Evolutionary conservation across 1,140 invertebrate species (phyloP).

Genomic region (Periplaneta americana): DNA sequence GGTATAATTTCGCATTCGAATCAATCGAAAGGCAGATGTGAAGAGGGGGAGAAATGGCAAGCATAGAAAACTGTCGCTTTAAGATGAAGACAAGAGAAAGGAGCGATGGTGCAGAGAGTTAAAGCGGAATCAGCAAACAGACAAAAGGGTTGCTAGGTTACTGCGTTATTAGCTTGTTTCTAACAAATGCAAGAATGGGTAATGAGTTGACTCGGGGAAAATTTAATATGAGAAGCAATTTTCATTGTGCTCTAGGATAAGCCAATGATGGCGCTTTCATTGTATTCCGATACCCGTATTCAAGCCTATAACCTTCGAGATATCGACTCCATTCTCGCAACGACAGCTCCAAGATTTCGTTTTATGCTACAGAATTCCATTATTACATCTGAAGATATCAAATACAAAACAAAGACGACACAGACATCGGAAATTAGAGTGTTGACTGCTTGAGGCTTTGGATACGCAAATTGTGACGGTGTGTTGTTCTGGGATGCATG

Average conservation of each 20-base stretch:
- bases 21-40: too few species aligned
- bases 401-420: neutral
- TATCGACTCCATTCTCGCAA: neutral
- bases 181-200: neutral
- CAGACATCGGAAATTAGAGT: neutral
- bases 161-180: neutral
- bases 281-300: neutral
- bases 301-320: too few species aligned
- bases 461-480: neutral
- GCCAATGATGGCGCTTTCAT: neutral
- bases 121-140: too few species aligned
- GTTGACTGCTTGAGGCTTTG: neutral
- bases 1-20: too few species aligned
- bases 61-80: too few species aligned
- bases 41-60: too few species aligned
- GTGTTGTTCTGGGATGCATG: too few species aligned
- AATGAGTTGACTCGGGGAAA: neutral
- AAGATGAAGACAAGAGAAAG: too few species aligned
- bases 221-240: neutral
- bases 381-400: neutral
- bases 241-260: neutral
- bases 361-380: neutral
- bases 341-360: neutral
- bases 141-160: too few species aligned
- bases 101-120: too few species aligned